phyloP scores from a whole-genome alignment of 2,113 vertebrate genomes.

The Leiothrix lutea region DNA sequence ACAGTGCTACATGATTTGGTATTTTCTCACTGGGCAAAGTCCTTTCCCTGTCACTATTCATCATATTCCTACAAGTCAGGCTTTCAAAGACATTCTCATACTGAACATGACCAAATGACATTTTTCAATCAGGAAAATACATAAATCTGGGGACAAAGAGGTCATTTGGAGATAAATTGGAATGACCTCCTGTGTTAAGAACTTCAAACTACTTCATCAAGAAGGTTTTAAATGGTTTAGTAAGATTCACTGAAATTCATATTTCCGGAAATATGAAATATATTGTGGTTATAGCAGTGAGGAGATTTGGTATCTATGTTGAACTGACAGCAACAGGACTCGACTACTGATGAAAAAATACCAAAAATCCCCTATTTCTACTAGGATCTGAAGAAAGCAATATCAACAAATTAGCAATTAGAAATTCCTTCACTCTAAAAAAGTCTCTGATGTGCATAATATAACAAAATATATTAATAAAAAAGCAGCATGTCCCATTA shows the following conservation, averaged over 20 bases:
- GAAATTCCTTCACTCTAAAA: neutral
- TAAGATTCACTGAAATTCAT: neutral
- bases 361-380: neutral
- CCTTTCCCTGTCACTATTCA: conserved; percentile 57
- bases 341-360: neutral
- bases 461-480: neutral
- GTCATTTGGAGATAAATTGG: conserved; percentile 34
- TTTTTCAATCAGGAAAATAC: conserved; percentile 55
- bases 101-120: conserved; percentile 48
- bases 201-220: conserved; percentile 27
- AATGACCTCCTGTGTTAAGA: neutral
- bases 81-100: conserved; percentile 50
- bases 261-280: neutral
- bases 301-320: neutral
- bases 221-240: neutral
- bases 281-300: neutral
- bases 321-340: neutral
- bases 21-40: conserved; percentile 61
- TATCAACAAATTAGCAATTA: neutral
- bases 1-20: conserved; percentile 40
- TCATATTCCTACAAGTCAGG: conserved; percentile 48
- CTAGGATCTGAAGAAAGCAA: neutral
- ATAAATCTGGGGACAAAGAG: conserved; percentile 34
- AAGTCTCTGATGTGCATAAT: neutral
- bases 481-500: neutral